Conservation (phyloP, 2,113 vertebrate genomes). For the Datnioides undecimradiatus region DNA sequence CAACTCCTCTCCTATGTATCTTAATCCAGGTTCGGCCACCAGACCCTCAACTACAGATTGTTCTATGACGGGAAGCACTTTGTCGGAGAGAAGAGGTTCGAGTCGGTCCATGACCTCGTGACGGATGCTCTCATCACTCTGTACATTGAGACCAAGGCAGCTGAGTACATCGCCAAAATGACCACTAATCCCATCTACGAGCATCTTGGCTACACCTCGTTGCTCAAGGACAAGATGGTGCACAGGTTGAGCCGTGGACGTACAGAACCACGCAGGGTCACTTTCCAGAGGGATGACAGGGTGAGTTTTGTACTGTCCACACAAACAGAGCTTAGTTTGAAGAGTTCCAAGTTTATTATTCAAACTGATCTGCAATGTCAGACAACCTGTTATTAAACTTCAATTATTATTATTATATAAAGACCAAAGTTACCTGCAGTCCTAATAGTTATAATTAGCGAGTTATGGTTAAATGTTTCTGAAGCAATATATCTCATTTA, state of each 20-base stretch:
- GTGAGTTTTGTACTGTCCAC: constrained; percentile 80
- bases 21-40: constrained; percentile 90
- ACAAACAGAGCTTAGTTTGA: no score
- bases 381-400: background rate
- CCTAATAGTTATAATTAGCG: background rate
- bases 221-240: constrained; percentile 93
- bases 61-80: constrained; percentile 99
- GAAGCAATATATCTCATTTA: background rate
- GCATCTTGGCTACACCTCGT: constrained; percentile 94
- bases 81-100: constrained; percentile 97
- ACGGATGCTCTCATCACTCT: constrained; percentile 97
- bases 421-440: background rate
- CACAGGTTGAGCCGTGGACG: constrained; percentile 89
- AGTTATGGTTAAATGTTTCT: background rate
- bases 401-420: background rate
- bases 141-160: constrained; percentile 98
- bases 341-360: background rate
- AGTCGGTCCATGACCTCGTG: constrained; percentile 96
- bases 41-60: constrained; percentile 96
- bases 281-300: constrained; percentile 91
- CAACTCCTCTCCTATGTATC: background rate
- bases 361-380: background rate
- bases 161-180: constrained; percentile 99
- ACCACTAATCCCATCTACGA: constrained; percentile 99
- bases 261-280: constrained; percentile 89